A percentile compares a stretch with the other conserved stretches of the same genome.
These are phyloP conservation scores for Archaeoteleia sp. DNA, from an alignment of 2,888 invertebrate species.

Conservation along the genomic window DNA sequence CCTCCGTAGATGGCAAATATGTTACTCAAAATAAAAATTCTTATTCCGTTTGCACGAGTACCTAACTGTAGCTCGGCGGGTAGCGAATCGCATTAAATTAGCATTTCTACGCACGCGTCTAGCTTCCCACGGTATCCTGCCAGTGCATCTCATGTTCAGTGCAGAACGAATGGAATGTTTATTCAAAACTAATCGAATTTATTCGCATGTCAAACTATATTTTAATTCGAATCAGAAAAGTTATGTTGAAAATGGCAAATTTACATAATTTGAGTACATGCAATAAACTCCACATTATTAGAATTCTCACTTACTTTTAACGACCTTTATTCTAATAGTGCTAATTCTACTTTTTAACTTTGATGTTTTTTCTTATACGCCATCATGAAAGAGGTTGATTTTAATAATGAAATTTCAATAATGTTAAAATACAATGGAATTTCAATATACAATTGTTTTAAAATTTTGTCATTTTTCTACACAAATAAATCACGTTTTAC, in stretches of 20 bases:
- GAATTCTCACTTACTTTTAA: no score
- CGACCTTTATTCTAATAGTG: no score
- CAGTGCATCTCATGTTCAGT: slow-evolving; percentile 31
- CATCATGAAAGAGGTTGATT: no score
- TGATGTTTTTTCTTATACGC: no score
- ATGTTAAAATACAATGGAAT: no score
- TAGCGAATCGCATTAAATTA: slow-evolving; percentile 68
- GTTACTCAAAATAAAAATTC: slow-evolving; percentile 34
- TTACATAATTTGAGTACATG: no score
- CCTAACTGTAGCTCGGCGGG: slow-evolving; percentile 41
- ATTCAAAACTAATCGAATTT: slow-evolving; percentile 42
- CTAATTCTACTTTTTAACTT: no score
- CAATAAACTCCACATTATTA: no score
- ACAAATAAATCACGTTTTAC: no score
- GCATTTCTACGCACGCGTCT: slow-evolving; percentile 65
- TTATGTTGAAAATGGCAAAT: slow-evolving; percentile 2
- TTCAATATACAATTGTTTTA: no score
- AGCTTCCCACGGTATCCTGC: slow-evolving; percentile 62
- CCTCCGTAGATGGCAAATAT: slow-evolving; percentile 16
- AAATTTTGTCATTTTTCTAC: no score
- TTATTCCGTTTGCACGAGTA: slow-evolving; percentile 21
- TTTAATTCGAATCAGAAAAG: slow-evolving; percentile 11
- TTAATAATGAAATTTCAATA: no score
- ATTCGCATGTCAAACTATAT: slow-evolving; percentile 37
- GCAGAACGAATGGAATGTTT: slow-evolving; percentile 32